Conservation (phyloP, 2,888 invertebrate genomes). For the Lasiommata megera region DNA sequence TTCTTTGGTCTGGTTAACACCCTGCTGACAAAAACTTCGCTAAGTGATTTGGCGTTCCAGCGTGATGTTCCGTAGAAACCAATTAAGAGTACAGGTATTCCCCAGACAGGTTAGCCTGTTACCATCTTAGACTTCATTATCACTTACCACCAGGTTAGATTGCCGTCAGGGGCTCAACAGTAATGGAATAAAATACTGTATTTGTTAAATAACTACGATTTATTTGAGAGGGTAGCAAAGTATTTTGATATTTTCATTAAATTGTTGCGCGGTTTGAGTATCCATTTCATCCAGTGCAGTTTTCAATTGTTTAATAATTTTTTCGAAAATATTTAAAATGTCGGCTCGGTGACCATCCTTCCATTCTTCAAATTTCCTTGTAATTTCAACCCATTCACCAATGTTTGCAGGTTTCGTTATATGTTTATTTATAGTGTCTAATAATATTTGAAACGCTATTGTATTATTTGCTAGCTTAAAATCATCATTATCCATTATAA, state of each 20-base stretch:
- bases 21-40: no score
- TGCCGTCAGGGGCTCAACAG: no score
- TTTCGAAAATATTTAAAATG: conserved; percentile 11
- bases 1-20: no score
- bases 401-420: conserved; percentile 36
- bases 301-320: conserved; percentile 14
- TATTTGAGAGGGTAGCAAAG: not conserved
- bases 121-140: no score
- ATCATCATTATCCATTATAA: conserved; percentile 20
- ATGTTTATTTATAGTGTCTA: conserved; percentile 39
- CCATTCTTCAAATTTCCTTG: conserved; percentile 36
- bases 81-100: no score
- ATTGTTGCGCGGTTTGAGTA: not conserved
- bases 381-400: conserved; percentile 38
- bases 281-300: conserved; percentile 8
- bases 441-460: conserved; percentile 41
- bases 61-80: no score
- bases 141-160: no score
- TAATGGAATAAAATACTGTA: no score
- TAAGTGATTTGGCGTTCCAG: no score
- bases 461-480: conserved; percentile 37
- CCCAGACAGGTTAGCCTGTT: no score
- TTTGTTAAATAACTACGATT: no score
- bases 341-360: conserved; percentile 12
- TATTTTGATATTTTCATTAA: conserved; percentile 10